These are phyloP conservation scores for Antechinus flavipes DNA, from an alignment of 2,113 vertebrate species.

Conservation along the genomic window DNA sequence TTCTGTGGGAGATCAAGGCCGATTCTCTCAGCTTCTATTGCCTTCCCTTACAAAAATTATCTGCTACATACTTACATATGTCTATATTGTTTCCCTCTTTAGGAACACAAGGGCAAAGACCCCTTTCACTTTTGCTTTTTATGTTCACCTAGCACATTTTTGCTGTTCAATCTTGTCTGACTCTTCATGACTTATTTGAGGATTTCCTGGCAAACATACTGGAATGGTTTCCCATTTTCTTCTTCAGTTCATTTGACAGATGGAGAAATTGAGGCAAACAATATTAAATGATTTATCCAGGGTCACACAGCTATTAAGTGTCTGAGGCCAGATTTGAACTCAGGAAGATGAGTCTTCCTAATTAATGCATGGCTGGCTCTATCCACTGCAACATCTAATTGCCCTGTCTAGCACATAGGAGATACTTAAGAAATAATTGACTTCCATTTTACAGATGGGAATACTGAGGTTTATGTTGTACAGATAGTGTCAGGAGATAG, in stretches of 20 bases:
- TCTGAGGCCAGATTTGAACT: not conserved
- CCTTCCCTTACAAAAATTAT: not conserved
- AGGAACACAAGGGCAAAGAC: not conserved
- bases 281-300: not conserved
- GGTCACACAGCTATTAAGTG: not conserved
- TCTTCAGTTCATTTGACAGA: not conserved
- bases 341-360: not conserved
- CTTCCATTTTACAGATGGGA: not conserved
- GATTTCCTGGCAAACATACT: not conserved
- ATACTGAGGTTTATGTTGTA: not conserved
- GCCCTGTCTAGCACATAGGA: not conserved
- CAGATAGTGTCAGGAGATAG: not conserved
- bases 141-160: not conserved
- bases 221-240: not conserved
- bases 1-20: not conserved
- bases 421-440: not conserved
- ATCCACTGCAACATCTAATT: not conserved
- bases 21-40: not conserved
- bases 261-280: not conserved
- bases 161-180: not conserved
- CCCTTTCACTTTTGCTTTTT: not conserved
- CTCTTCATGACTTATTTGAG: not conserved
- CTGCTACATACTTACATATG: not conserved
- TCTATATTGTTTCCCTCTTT: not conserved
- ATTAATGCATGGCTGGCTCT: not conserved